Conservation (phyloP, 2,797 vertebrate species). For the Enteromius argenteus region DNA sequence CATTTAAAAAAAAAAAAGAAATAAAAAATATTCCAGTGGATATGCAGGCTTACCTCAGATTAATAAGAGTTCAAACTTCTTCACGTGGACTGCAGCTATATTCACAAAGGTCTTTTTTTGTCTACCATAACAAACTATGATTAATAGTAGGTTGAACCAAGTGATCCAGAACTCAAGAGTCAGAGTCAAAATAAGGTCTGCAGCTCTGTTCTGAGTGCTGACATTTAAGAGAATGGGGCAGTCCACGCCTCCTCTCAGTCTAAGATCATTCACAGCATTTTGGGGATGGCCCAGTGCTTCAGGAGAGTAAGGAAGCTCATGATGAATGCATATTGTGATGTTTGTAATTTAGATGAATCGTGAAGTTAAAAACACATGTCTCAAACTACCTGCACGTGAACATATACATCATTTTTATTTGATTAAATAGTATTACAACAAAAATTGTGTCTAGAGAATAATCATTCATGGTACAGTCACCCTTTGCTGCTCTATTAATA, state of each 20-base stretch:
- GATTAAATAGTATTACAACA: constrained; percentile 42
- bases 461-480: constrained; percentile 30
- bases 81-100: constrained; percentile 31
- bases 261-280: constrained; percentile 29
- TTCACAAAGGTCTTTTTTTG: background rate
- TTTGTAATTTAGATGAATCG: constrained; percentile 33
- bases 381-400: constrained; percentile 43
- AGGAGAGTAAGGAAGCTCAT: background rate
- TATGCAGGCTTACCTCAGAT: constrained; percentile 33
- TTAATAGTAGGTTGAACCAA: constrained; percentile 13
- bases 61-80: constrained; percentile 19
- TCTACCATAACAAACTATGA: constrained; percentile 1
- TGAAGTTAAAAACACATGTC: constrained; percentile 1
- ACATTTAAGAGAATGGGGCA: constrained; percentile 57
- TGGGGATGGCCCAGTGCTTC: constrained; percentile 29
- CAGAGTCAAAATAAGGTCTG: constrained; percentile 29
- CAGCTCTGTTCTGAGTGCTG: constrained; percentile 30
- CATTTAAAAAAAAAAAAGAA: background rate
- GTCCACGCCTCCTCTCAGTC: constrained; percentile 39
- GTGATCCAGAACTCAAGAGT: constrained; percentile 29
- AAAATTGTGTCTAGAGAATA: constrained; percentile 31
- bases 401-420: constrained; percentile 47
- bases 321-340: constrained; percentile 15
- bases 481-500: constrained; percentile 3
- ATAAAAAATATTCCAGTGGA: background rate